Evolutionary conservation across 1,140 invertebrate genomes (phyloP).

Genomic region (Hylaeus volcanicus): DNA sequence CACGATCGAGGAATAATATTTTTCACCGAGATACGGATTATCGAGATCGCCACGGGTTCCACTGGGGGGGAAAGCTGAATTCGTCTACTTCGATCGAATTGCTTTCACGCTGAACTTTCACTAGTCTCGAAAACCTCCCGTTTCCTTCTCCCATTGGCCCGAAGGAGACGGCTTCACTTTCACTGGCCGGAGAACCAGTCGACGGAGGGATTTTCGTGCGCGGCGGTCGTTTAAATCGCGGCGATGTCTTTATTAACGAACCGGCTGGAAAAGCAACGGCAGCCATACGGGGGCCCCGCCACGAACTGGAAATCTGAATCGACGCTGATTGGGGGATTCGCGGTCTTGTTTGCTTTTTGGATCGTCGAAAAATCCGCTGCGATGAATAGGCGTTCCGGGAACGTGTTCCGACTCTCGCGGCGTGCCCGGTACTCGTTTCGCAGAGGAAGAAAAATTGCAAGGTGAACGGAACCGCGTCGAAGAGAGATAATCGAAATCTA

Average conservation of each 20-base stretch:
- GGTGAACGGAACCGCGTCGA: slow-evolving; percentile 47
- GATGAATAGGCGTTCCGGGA: slow-evolving; percentile 72
- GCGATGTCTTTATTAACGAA: slow-evolving; percentile 74
- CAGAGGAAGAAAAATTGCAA: slow-evolving; percentile 32
- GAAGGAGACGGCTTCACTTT: not conserved
- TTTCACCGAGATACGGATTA: not conserved
- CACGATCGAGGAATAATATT: not conserved
- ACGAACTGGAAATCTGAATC: slow-evolving; percentile 70
- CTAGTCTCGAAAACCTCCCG: not conserved
- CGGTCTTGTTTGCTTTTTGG: slow-evolving; percentile 64
- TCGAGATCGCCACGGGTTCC: not conserved
- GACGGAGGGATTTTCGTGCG: slow-evolving; percentile 25
- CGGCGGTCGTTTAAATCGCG: slow-evolving; percentile 9
- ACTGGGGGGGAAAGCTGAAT: not conserved
- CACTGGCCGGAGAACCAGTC: not conserved
- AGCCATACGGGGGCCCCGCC: slow-evolving; percentile 11
- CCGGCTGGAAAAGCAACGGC: slow-evolving; percentile 55
- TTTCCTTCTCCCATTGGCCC: not conserved
- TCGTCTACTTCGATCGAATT: slow-evolving; percentile 2
- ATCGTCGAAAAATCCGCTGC: slow-evolving; percentile 62
- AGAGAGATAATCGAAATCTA: slow-evolving; percentile 57
- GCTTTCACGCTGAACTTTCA: not conserved
- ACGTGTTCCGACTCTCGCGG: slow-evolving; percentile 57
- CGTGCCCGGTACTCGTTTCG: slow-evolving; percentile 28
- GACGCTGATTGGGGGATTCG: slow-evolving; percentile 70